Percentiles rank a stretch among this genome's conserved stretches.
Evolutionary conservation across 2,797 vertebrate species (phyloP).

Genomic region (Coracias cyanogaster): DNA sequence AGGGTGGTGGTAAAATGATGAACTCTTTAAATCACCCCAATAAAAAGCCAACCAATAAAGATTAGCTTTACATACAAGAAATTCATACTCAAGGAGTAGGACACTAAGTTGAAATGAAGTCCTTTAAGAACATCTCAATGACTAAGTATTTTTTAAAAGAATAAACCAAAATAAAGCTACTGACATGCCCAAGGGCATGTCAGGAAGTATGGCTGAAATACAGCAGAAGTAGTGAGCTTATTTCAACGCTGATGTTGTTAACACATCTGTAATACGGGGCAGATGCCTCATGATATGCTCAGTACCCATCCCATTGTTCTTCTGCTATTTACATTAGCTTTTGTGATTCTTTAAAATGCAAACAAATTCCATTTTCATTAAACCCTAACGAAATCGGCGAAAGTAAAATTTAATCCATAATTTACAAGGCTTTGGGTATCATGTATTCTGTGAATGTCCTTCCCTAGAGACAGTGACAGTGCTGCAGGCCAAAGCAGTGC

Average conservation of each 20-base stretch:
- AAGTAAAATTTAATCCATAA: neutral
- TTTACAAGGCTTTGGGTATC: neutral
- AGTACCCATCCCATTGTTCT: neutral
- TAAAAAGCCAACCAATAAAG: neutral
- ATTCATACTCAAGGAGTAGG: neutral
- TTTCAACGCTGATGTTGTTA: neutral
- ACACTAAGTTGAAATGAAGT: neutral
- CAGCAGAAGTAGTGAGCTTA: neutral
- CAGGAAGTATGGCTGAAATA: neutral
- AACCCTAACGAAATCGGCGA: neutral
- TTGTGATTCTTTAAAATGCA: neutral
- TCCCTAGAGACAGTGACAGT: neutral
- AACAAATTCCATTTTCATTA: neutral
- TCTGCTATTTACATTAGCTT: neutral
- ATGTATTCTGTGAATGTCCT: neutral
- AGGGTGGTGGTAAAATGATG: neutral
- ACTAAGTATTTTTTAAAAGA: neutral
- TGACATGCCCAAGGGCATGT: neutral
- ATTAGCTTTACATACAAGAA: neutral
- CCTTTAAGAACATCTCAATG: neutral
- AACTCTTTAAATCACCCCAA: neutral
- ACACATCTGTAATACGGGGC: neutral
- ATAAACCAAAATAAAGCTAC: neutral
- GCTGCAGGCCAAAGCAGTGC: neutral
- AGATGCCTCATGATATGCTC: neutral